Evolutionary conservation across 2,113 vertebrate species (phyloP).

Genomic region (Hoplias malabaricus): DNA sequence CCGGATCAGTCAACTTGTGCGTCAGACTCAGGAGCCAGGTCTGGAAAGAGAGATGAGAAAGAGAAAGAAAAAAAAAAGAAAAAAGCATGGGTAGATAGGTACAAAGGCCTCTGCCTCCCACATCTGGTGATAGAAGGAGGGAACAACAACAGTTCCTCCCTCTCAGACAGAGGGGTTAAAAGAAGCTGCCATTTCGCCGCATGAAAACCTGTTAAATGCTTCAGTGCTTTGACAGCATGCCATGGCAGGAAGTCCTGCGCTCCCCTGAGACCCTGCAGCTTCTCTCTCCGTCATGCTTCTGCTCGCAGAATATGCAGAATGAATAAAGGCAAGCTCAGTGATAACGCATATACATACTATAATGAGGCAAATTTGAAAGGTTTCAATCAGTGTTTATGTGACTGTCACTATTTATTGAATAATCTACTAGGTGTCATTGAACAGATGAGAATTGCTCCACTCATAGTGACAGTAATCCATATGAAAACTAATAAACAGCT

Average conservation of each 20-base stretch:
- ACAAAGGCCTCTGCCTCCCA: constrained; percentile 55
- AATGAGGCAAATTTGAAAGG: constrained; percentile 16
- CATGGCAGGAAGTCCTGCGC: constrained; percentile 71
- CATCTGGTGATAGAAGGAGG: constrained; percentile 63
- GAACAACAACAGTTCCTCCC: constrained; percentile 68
- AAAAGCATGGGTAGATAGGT: constrained; percentile 17
- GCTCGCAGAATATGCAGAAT: constrained; percentile 45
- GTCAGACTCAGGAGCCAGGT: constrained; percentile 50
- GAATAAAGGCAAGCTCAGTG: constrained; percentile 36
- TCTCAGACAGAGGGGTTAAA: constrained; percentile 73
- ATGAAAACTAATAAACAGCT: too few relatives aligned
- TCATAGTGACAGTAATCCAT: too few relatives aligned
- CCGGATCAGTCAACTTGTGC: constrained; percentile 68
- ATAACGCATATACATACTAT: constrained; percentile 23
- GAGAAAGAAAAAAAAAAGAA: constrained; percentile 35
- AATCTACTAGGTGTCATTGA: not conserved
- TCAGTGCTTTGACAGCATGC: constrained; percentile 78
- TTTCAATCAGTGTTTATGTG: not conserved
- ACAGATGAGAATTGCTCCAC: too few relatives aligned
- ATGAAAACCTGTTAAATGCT: constrained; percentile 77
- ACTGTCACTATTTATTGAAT: not conserved
- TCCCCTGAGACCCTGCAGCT: constrained; percentile 60
- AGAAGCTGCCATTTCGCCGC: constrained; percentile 67
- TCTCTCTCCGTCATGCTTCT: constrained; percentile 65
- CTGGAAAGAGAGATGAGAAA: constrained; percentile 21